Evolutionary conservation across 2,113 vertebrate species (phyloP).

Genomic region (Hymenochirus boettgeri): DNA sequence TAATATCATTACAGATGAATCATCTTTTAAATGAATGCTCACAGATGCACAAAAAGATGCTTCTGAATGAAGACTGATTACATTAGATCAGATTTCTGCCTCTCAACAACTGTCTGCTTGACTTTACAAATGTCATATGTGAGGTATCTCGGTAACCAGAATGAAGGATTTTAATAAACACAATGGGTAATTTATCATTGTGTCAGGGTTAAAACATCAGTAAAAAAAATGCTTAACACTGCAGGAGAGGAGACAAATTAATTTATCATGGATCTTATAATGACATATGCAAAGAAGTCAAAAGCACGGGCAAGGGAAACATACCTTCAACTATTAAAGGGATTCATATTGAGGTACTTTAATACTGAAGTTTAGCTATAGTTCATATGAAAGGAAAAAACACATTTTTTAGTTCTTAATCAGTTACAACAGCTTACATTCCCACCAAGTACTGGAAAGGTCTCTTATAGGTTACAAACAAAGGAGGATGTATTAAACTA

Average conservation of each 20-base stretch:
- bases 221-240: conserved; percentile 18
- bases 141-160: conserved; percentile 36
- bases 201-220: conserved; percentile 22
- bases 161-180: conserved; percentile 35
- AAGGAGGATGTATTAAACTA: too few species aligned
- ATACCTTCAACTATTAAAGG: too few species aligned
- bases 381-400: too few species aligned
- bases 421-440: too few species aligned
- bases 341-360: too few species aligned
- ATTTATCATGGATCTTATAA: conserved; percentile 19
- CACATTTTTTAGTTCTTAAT: too few species aligned
- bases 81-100: conserved; percentile 38
- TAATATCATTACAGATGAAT: conserved; percentile 44
- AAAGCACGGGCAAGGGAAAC: too few species aligned
- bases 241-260: neutral
- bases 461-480: too few species aligned
- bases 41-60: conserved; percentile 42
- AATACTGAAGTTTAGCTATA: too few species aligned
- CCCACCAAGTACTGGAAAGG: too few species aligned
- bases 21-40: conserved; percentile 43
- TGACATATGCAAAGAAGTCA: conserved; percentile 15
- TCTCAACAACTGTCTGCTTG: conserved; percentile 37
- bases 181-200: conserved; percentile 27
- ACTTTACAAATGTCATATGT: conserved; percentile 43
- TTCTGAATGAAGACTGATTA: conserved; percentile 40